Evolutionary conservation across 2,113 vertebrate species (phyloP), one percentile per base, ranked within the genome.

Genomic region (Lucifuga dentata): DNA sequence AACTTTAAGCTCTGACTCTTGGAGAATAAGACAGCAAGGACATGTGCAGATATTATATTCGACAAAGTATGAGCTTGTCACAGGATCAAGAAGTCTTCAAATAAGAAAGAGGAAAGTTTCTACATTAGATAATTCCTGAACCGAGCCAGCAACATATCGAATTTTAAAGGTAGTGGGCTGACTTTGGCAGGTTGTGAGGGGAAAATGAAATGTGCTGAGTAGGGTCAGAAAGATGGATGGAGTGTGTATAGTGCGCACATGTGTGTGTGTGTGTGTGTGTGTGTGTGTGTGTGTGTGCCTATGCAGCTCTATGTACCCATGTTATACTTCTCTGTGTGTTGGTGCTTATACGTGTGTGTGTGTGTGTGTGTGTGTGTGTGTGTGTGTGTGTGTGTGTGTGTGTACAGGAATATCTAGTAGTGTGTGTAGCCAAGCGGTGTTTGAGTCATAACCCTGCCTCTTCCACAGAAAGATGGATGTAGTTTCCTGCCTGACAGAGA

Each of bases 401-500:
- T 16, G 23, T 26, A 38, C 40, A 63, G 69, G 76, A 21, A 36
- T 51, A n/a, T 32, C n/a, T n/a, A n/a, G n/a, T n/a, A n/a, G 59
- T 11, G 26, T 57, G 41, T 10, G 48, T 78, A n/a, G n/a, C n/a
- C n/a, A n/a, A n/a, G 7, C 7, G 26, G 3, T 5, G 26, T 29
- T 3, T 29, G 85, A 86, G 81, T 85, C 83, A 85, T 78, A 85
- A 87, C 76, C 77, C 46, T 45, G 59, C 81, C 81, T 78, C 69
- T 50, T 67, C 32, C 68, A 75, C 62, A 74, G 33, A 63, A 77
- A 85, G 85, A 88, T 85, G 81, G 80, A 89, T 89, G 88, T 80
- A 75, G 82, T 83, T 88, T 85, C 70, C 79, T 67, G 76, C 43
- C 68, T 80, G 81, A 86, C 84, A 73, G 51, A 87, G 71, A 87